Base-by-base conservation (phyloP, 2,888 invertebrate species). In the Strigamia crassipes region DNA sequence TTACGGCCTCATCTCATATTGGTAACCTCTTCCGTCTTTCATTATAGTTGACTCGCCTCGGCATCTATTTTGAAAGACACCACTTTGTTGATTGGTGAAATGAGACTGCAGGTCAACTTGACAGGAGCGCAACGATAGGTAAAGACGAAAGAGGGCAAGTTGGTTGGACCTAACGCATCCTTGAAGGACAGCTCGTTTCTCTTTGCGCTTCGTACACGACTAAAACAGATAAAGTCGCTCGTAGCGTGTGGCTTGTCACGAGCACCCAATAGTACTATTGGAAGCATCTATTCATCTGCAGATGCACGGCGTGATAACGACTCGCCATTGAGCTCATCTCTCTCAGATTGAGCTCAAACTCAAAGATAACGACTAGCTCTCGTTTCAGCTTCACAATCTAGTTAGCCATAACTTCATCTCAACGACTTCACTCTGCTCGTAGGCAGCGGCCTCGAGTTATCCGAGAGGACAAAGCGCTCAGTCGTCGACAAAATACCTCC, bases 301-400 rank as follows among this genome's bases (percentile, higher is more conserved):
- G 61, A 66, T 66, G 61, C 61, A 66, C 21, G 61, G 61, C 61
- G 61, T 18, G 61, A 66, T 66, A 51, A 66, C 61, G 61, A 66
- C 61, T 66, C 61, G 61, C 61, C 21, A 66, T 66, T 66, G 61
- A 66, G 61, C 61, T 66, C 61, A 66, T 66, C 61, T n/a, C 61
- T 66, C 61, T 66, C 61, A 66, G 61, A 66, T 66, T 66, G 61
- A 66, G 61, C 61, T 66, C 61, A 66, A 66, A 66, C 61, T 66
- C 61, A 66, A 66, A 66, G 61, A 66, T 66, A 66, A 66, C 61
- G 61, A 66, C 61, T 66, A 66, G 61, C 61, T 66, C 23, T 66
- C 61, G 61, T 66, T 66, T 66, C 61, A 66, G 61, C 61, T 66
- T 66, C 61, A 66, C 61, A 66, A 66, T 66, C 61, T 66, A 66